Base-by-base conservation (phyloP, 2,797 vertebrate species). In the Neosalanx taihuensis region DNA sequence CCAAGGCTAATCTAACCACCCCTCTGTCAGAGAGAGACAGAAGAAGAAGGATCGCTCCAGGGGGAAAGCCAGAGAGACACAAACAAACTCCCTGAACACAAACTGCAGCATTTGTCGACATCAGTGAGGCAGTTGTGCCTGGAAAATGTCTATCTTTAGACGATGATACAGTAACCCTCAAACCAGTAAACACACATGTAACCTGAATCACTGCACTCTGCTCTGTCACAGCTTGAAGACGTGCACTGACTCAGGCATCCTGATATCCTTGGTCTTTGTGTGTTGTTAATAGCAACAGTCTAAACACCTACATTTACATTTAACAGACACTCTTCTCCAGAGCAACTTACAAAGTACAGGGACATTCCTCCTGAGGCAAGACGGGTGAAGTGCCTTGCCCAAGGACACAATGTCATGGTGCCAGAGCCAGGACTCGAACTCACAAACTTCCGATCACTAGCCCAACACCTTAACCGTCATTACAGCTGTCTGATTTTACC, bases 61-160 rank as follows among this genome's bases (percentile, higher is more conserved):
- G 20, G 18, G n/a, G 31, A 29, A 10, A 35, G 23, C 6, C 4
- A 37, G 23, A 41, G 23, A 41, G 3, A 64, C 3, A 63, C 37
- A 41, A 10, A 41, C 37, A 41, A 9, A 41, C 35, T 5, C 37
- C 37, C 26, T 29, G 29, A 35, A 70, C 13, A 23, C 46, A 18
- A 41, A 30, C 26, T 12, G 33, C 13, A 30, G 41, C 71, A 72
- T 49, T 30, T 61, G 70, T 41, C 62, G 58, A 13, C 15, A 23
- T n/a, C n/a, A 67, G 41, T 26, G 30, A 64, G 31, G 64, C 46
- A 64, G 61, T 51, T 64, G 64, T 17, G 5, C 29, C 46, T 49
- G 62, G 26, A 61, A 26, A 67, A 20, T n/a, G 18, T 13, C 51
- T 76, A 76, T 75, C 72, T 75, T 79, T 61, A 75, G 68, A 72